These are phyloP conservation scores for Galerucella nymphaeae DNA, from an alignment of 2,888 invertebrate species.

Conservation along the genomic window DNA sequence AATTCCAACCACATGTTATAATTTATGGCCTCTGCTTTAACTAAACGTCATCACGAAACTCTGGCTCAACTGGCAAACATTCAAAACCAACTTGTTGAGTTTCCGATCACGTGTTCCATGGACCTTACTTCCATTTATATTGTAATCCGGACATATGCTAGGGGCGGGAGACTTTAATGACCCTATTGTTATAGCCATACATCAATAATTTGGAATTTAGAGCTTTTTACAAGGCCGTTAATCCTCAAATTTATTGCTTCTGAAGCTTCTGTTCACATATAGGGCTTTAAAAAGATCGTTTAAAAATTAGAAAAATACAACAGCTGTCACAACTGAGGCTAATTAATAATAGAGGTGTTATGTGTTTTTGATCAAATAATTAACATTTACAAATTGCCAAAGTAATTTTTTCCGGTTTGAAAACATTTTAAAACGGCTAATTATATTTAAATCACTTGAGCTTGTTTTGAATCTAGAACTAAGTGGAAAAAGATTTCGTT, in stretches of 20 bases:
- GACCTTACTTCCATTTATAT: slow-evolving; percentile 13
- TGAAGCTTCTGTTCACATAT: neutral
- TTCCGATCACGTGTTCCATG: slow-evolving; percentile 41
- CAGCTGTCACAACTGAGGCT: too few species aligned
- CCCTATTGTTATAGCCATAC: slow-evolving; percentile 4
- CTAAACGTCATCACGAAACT: slow-evolving; percentile 18
- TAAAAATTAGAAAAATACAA: neutral
- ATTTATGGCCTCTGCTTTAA: neutral
- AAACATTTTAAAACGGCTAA: too few species aligned
- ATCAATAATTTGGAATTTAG: neutral
- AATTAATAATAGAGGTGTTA: too few species aligned
- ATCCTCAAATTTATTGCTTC: neutral
- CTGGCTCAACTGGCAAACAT: slow-evolving; percentile 27
- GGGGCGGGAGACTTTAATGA: slow-evolving; percentile 4
- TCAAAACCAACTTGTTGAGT: slow-evolving; percentile 46
- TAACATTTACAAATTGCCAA: too few species aligned
- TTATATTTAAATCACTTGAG: too few species aligned
- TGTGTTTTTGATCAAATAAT: too few species aligned
- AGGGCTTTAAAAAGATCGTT: neutral
- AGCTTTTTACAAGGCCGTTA: neutral
- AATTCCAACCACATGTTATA: neutral
- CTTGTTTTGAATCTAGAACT: too few species aligned
- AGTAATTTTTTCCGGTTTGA: too few species aligned
- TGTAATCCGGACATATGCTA: slow-evolving; percentile 11
- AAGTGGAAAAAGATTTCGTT: too few species aligned